Conservation (phyloP, 2,797 vertebrate genomes). For the Thalassophryne amazonica region DNA sequence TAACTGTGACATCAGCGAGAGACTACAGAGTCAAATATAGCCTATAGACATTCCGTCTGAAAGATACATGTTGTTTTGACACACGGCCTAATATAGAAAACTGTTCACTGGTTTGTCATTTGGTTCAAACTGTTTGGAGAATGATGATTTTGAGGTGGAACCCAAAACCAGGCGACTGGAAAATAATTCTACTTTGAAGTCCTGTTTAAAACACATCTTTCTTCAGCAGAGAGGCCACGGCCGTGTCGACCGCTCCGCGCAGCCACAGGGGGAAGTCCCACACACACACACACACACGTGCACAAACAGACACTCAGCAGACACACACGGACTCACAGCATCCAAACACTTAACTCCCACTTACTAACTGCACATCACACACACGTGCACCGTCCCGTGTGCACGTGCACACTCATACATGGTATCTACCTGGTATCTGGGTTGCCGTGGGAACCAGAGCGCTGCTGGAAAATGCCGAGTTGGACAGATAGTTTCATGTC, state of each 20-base stretch:
- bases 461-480: conserved; percentile 56
- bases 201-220: no score
- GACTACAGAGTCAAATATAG: no score
- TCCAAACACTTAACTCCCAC: conserved; percentile 3
- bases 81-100: no score
- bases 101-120: no score
- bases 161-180: no score
- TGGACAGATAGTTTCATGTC: conserved; percentile 73
- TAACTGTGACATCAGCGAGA: no score
- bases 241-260: conserved; percentile 19
- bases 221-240: conserved; percentile 39
- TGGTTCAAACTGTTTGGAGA: no score
- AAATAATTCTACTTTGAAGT: no score
- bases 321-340: conserved; percentile 5
- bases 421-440: conserved; percentile 58
- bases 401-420: conserved; percentile 12
- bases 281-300: neutral
- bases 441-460: conserved; percentile 66
- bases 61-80: no score
- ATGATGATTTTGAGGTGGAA: no score
- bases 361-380: conserved; percentile 3
- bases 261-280: conserved; percentile 35
- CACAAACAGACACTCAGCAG: neutral
- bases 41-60: no score
- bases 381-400: neutral